A percentile compares a stretch with the other conserved stretches of the same genome.
Conservation (phyloP, 2,113 vertebrate genomes). For the Dicerorhinus sumatrensis region DNA sequence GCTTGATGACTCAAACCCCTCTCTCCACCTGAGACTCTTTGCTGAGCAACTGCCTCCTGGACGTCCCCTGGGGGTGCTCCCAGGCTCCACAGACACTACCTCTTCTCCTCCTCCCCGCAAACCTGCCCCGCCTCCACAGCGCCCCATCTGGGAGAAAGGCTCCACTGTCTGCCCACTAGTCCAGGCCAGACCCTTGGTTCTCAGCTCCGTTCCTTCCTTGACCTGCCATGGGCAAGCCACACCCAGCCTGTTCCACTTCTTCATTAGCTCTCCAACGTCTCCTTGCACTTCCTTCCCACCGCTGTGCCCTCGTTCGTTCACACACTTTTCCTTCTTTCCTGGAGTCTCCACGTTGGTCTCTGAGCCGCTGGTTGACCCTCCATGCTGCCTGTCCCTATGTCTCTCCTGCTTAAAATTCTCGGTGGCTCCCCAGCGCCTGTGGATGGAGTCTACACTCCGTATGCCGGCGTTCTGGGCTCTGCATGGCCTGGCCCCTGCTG, state of each 20-base stretch:
- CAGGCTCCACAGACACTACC: not conserved
- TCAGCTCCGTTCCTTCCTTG: not conserved
- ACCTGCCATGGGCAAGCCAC: not conserved
- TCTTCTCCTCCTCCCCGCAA: not conserved
- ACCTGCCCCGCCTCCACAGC: rapidly evolving
- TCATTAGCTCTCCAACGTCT: too few species aligned
- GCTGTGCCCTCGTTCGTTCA: not conserved
- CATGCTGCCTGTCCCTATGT: not conserved
- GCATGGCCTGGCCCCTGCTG: rapidly evolving
- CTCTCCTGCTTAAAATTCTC: not conserved
- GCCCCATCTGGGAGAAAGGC: not conserved
- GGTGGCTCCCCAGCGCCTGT: not conserved
- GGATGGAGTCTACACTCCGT: not conserved
- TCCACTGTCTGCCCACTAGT: not conserved
- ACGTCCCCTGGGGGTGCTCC: not conserved
- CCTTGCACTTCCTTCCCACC: not conserved
- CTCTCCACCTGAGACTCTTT: not conserved
- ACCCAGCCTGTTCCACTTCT: not conserved
- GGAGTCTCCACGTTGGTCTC: not conserved
- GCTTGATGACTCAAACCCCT: not conserved
- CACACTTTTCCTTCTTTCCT: not conserved
- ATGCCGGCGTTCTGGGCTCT: not conserved
- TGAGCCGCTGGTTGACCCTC: not conserved
- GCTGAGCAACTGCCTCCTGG: not conserved
- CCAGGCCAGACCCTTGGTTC: not conserved